phyloP scores from a whole-genome alignment of 1,140 invertebrate species.

The Diachasmimorpha longicaudata region DNA sequence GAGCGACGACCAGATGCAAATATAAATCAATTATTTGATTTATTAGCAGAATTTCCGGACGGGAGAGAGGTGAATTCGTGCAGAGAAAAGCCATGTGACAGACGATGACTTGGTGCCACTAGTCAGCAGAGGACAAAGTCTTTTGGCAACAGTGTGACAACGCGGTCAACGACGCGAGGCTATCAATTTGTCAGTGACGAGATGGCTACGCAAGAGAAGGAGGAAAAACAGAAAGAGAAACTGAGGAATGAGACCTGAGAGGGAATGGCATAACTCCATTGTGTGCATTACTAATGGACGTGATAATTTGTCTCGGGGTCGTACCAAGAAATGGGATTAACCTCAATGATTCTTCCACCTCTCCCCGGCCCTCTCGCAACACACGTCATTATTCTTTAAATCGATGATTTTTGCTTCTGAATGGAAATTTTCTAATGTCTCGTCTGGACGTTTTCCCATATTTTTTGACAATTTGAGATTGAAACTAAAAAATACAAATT shows the following conservation, averaged over 20 bases:
- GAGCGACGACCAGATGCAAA: no score
- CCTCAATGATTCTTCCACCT: no score
- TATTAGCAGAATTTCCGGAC: no score
- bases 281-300: slow-evolving; percentile 35
- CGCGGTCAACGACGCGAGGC: slow-evolving; percentile 24
- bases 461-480: no score
- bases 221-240: not conserved
- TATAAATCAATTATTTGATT: no score
- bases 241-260: not conserved
- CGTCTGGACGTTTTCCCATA: no score
- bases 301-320: slow-evolving; percentile 35
- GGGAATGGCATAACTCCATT: slow-evolving; percentile 28
- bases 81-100: slow-evolving; percentile 7
- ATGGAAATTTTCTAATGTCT: no score
- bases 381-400: no score
- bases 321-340: slow-evolving; percentile 26
- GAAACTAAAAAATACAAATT: no score
- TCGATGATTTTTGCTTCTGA: no score
- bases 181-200: slow-evolving; percentile 47
- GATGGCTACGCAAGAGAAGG: slow-evolving; percentile 1
- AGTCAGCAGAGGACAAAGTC: slow-evolving; percentile 33
- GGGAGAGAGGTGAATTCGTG: not conserved
- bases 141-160: slow-evolving; percentile 44
- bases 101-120: not conserved
- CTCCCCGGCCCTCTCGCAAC: no score